Evolutionary conservation across 2,113 vertebrate species (phyloP).

Genomic region (Collichthys lucidus): DNA sequence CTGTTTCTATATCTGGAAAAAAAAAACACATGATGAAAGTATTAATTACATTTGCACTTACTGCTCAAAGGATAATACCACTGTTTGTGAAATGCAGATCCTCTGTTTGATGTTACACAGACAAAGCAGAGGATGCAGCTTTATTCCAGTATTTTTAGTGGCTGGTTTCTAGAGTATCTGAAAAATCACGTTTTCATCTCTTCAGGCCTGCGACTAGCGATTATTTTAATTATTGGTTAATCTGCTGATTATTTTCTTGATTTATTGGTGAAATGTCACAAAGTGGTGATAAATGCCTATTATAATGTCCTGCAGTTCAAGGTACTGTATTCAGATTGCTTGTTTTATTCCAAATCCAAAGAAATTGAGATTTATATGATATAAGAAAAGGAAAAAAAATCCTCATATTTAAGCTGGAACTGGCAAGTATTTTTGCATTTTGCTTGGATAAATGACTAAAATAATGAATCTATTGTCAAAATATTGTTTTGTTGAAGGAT

Average conservation of each 20-base stretch:
- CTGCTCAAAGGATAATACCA: slow-evolving; percentile 7
- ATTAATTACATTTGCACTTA: slow-evolving; percentile 40
- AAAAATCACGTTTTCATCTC: not conserved
- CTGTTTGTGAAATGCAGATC: slow-evolving; percentile 38
- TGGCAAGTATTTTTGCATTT: not conserved
- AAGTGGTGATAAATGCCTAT: not conserved
- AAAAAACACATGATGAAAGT: slow-evolving; percentile 25
- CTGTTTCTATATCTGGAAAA: slow-evolving; percentile 47
- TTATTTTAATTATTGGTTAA: not conserved
- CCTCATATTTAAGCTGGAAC: not conserved
- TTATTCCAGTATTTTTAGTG: slow-evolving; percentile 5
- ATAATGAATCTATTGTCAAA: not conserved
- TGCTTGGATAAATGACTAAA: not conserved
- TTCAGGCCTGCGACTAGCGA: not conserved
- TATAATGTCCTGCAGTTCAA: not conserved
- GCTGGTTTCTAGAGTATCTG: not conserved
- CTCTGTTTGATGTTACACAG: not conserved
- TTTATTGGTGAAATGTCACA: not conserved
- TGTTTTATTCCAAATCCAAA: not conserved
- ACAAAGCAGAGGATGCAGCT: not conserved
- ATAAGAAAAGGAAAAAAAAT: not conserved
- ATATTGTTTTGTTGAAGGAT: not conserved
- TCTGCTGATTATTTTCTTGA: not conserved
- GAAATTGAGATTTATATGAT: not conserved
- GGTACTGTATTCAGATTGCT: not conserved